phyloP scores from a whole-genome alignment of 1,140 invertebrate species.

The Drosophila tropicalis region DNA sequence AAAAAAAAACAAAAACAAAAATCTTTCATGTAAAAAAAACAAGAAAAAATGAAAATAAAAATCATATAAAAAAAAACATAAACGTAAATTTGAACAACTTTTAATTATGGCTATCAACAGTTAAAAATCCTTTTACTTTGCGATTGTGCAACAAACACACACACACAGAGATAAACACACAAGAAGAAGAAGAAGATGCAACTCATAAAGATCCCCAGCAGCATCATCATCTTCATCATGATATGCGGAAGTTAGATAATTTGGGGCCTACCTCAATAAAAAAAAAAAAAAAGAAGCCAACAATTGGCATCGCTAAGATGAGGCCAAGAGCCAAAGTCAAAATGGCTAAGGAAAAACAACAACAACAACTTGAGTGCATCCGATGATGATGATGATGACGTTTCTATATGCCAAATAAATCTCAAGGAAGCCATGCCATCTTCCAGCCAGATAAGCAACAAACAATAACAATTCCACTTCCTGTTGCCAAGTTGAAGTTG shows the following conservation, averaged over 20 bases:
- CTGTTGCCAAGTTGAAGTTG: slow-evolving; percentile 74
- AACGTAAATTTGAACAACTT: slow-evolving; percentile 44
- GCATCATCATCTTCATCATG: slow-evolving; percentile 23
- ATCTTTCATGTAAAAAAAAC: slow-evolving; percentile 30
- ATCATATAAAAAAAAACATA: slow-evolving; percentile 45
- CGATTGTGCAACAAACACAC: slow-evolving; percentile 5
- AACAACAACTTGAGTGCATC: slow-evolving; percentile 46
- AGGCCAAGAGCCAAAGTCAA: slow-evolving; percentile 62
- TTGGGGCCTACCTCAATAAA: slow-evolving; percentile 24
- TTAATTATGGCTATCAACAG: slow-evolving; percentile 45
- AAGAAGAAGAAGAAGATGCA: slow-evolving; percentile 50
- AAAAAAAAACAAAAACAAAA: slow-evolving; percentile 43
- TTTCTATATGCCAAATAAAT: slow-evolving; percentile 74
- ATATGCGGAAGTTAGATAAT: slow-evolving; percentile 76
- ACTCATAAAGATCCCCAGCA: slow-evolving; percentile 59
- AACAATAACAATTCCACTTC: slow-evolving; percentile 72
- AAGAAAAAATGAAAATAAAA: slow-evolving; percentile 37
- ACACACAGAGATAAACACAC: neutral
- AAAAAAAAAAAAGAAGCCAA: slow-evolving; percentile 20
- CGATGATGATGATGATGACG: slow-evolving; percentile 37
- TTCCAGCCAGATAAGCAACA: slow-evolving; percentile 64
- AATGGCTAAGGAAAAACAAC: neutral
- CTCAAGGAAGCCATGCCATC: slow-evolving; percentile 67
- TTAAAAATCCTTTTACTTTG: neutral
- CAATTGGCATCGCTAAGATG: slow-evolving; percentile 37